A percentile compares a stretch with the other conserved stretches of the same genome.
These are phyloP conservation scores for Himalopsyche kuldschensis DNA, from an alignment of 2,888 invertebrate species.

Conservation along the genomic window DNA sequence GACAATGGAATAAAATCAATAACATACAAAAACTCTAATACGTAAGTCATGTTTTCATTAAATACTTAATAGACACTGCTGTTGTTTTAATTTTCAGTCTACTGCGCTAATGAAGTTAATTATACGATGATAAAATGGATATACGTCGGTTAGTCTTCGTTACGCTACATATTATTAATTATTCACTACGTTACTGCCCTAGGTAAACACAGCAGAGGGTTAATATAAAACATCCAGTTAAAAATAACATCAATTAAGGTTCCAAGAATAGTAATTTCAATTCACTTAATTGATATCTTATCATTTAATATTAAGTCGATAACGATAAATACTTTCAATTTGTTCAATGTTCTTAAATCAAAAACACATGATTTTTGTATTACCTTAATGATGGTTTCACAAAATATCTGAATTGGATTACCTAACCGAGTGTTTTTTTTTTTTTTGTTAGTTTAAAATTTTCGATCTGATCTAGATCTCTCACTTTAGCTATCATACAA, in stretches of 20 bases:
- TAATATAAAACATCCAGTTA: not conserved
- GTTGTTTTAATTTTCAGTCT: not conserved
- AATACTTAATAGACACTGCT: not conserved
- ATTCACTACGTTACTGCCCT: not conserved
- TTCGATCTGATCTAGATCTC: not conserved
- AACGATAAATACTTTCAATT: not conserved
- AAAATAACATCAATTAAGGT: not conserved
- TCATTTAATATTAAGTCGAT: not conserved
- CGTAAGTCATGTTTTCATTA: not conserved
- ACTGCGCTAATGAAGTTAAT: not conserved
- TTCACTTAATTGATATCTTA: not conserved
- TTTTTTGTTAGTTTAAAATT: not conserved
- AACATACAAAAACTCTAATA: not conserved
- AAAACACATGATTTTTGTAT: not conserved
- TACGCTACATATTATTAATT: not conserved
- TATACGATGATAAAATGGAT: not conserved
- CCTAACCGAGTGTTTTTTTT: not conserved
- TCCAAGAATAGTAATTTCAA: not conserved
- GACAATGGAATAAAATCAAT: not conserved
- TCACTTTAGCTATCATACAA: not conserved
- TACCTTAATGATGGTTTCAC: not conserved
- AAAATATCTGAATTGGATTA: not conserved
- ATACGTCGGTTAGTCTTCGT: not conserved
- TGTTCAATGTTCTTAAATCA: not conserved
- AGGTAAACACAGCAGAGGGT: not conserved